A percentile compares a stretch with the other conserved stretches of the same genome.
Conservation (phyloP, 2,113 vertebrate species). For the Cheirogaleus medius region DNA sequence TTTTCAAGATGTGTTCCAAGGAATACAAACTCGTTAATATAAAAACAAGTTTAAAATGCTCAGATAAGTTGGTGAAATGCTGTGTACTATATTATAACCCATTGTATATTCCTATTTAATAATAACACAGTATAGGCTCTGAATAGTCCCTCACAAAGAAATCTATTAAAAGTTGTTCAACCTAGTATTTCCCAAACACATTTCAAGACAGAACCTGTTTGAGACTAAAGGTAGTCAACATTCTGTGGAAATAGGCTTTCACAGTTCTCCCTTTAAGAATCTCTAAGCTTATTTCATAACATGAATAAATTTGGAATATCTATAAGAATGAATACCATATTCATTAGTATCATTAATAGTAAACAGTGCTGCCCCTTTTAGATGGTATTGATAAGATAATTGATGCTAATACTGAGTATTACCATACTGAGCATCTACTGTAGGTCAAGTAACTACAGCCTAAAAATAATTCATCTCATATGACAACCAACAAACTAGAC, state of each 20-base stretch:
- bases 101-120: background rate
- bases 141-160: background rate
- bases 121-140: background rate
- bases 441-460: background rate
- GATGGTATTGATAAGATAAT: background rate
- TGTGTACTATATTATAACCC: background rate
- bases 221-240: background rate
- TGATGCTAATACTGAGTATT: background rate
- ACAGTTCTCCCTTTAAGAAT: background rate
- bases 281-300: background rate
- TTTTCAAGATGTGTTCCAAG: background rate
- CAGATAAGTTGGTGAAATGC: background rate
- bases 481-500: background rate
- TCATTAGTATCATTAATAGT: background rate
- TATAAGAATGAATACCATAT: background rate
- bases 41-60: background rate
- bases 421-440: background rate
- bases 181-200: background rate
- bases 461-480: constrained; percentile 16
- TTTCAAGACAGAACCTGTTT: background rate
- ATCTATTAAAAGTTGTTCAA: background rate
- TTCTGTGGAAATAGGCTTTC: background rate
- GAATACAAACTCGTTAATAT: background rate
- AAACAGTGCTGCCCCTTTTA: background rate
- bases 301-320: background rate